Evolutionary conservation across 2,888 invertebrate genomes (phyloP).

Genomic region (Caenorhabditis sp.): DNA sequence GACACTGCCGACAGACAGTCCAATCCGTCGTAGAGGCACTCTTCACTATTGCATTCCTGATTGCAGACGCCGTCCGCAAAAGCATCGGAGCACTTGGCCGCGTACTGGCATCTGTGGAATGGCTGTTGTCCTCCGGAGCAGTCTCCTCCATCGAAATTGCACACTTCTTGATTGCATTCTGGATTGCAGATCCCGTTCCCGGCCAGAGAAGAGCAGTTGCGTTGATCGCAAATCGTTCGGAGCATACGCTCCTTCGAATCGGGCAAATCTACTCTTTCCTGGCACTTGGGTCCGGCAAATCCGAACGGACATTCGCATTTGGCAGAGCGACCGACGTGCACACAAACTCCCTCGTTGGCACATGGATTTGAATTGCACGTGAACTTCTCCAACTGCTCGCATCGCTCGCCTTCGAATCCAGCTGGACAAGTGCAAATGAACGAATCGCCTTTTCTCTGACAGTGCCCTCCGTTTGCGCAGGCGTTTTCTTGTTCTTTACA

Average conservation of each 20-base stretch:
- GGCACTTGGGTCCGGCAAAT: slow-evolving; percentile 86
- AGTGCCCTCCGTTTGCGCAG: slow-evolving; percentile 65
- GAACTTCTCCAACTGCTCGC: slow-evolving; percentile 79
- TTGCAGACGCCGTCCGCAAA: slow-evolving; percentile 71
- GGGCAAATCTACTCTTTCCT: slow-evolving; percentile 85
- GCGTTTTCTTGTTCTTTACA: slow-evolving; percentile 35
- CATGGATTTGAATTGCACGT: slow-evolving; percentile 81
- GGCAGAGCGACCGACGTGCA: slow-evolving; percentile 86
- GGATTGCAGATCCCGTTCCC: slow-evolving; percentile 94
- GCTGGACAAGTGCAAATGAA: slow-evolving; percentile 93
- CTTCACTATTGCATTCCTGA: slow-evolving; percentile 84
- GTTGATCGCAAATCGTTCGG: slow-evolving; percentile 15
- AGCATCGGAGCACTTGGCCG: slow-evolving; percentile 81
- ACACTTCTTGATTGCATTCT: slow-evolving; percentile 95
- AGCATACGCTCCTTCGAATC: slow-evolving; percentile 49
- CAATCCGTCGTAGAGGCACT: slow-evolving; percentile 94
- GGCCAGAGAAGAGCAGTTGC: slow-evolving; percentile 88
- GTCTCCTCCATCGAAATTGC: slow-evolving; percentile 97
- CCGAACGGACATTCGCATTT: slow-evolving; percentile 91
- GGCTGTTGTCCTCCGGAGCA: slow-evolving; percentile 68
- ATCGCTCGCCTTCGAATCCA: slow-evolving; percentile 92
- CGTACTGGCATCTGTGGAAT: slow-evolving; percentile 67
- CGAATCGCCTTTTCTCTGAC: slow-evolving; percentile 20
- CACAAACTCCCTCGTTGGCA: slow-evolving; percentile 90
- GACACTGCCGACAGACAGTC: slow-evolving; percentile 86